These are phyloP conservation scores for Dysidea cf. avara DNA, from an alignment of 37 sponge, comb jelly and placozoan genomes.

Conservation along the genomic window DNA sequence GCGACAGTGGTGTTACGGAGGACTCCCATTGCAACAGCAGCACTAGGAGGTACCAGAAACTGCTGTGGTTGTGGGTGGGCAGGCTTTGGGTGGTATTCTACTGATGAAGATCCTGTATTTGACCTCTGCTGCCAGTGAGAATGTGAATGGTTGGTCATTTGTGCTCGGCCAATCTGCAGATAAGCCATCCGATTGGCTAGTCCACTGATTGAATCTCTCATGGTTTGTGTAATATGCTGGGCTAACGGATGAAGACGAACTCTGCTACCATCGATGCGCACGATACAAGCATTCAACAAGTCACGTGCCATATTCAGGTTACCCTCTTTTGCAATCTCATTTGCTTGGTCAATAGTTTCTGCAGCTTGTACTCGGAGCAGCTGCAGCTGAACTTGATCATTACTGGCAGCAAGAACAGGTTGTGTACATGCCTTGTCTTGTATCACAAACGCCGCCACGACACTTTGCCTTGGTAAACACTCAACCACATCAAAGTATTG, in stretches of 20 bases:
- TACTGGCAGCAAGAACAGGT: constrained; percentile 28
- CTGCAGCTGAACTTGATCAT: constrained; percentile 60
- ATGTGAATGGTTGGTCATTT: constrained; percentile 40
- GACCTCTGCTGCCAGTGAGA: constrained; percentile 87
- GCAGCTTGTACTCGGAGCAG: constrained; percentile 61
- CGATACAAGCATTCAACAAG: constrained; percentile 19
- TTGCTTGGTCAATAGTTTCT: constrained; percentile 48
- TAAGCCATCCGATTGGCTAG: constrained; percentile 58
- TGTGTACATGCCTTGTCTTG: constrained; percentile 25
- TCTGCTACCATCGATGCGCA: constrained; percentile 23
- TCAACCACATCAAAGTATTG: constrained; percentile 72
- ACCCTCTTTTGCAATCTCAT: constrained; percentile 48
- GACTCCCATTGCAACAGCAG: background rate
- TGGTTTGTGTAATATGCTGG: constrained; percentile 53
- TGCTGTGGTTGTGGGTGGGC: background rate
- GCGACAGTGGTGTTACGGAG: background rate
- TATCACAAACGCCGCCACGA: constrained; percentile 25
- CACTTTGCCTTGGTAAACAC: constrained; percentile 15
- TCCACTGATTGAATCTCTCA: constrained; percentile 56
- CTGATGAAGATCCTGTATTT: constrained; percentile 3
- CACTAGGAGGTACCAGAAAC: background rate
- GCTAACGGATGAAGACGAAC: constrained; percentile 37
- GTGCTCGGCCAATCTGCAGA: constrained; percentile 48
- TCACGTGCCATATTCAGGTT: constrained; percentile 58
- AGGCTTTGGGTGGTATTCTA: background rate